Evolutionary conservation across 1,140 invertebrate species (phyloP).

Genomic region (Drosophila serrata): DNA sequence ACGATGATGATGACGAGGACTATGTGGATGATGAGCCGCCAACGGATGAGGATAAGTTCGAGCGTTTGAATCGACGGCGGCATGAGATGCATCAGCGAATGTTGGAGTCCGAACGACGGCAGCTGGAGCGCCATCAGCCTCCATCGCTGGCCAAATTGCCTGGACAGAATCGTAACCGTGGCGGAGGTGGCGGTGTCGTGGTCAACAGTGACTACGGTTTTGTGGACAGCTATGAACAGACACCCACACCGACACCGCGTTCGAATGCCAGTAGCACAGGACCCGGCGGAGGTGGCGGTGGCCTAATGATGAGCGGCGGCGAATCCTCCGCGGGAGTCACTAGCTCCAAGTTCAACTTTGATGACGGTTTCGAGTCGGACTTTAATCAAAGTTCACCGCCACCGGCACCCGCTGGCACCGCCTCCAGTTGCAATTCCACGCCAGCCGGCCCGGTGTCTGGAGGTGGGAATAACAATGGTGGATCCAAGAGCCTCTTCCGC

Average conservation of each 20-base stretch:
- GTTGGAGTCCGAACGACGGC: conserved; percentile 75
- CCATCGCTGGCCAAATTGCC: conserved; percentile 63
- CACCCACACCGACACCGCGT: conserved; percentile 74
- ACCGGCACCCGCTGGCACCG: conserved; percentile 75
- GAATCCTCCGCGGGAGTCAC: conserved; percentile 61
- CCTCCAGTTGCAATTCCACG: conserved; percentile 80
- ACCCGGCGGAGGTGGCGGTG: conserved; percentile 14
- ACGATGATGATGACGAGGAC: conserved; percentile 75
- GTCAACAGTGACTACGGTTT: conserved; percentile 77
- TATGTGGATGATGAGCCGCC: conserved; percentile 79
- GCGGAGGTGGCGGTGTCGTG: conserved; percentile 48
- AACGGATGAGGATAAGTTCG: conserved; percentile 83
- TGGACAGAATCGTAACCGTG: conserved; percentile 56
- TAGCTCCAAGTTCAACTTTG: conserved; percentile 79
- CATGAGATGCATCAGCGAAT: conserved; percentile 84
- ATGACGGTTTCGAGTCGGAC: conserved; percentile 85
- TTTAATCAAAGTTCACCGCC: conserved; percentile 84
- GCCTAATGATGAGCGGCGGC: conserved; percentile 62
- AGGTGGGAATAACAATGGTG: conserved; percentile 27
- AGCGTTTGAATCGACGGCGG: conserved; percentile 74
- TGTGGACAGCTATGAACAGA: conserved; percentile 82
- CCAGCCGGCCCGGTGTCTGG: conserved; percentile 65
- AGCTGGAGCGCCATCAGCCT: conserved; percentile 59
- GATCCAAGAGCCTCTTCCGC: conserved; percentile 83
- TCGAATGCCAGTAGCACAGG: conserved; percentile 76